phyloP scores from a whole-genome alignment of 2,797 vertebrate genomes.

The Antennarius maculatus region DNA sequence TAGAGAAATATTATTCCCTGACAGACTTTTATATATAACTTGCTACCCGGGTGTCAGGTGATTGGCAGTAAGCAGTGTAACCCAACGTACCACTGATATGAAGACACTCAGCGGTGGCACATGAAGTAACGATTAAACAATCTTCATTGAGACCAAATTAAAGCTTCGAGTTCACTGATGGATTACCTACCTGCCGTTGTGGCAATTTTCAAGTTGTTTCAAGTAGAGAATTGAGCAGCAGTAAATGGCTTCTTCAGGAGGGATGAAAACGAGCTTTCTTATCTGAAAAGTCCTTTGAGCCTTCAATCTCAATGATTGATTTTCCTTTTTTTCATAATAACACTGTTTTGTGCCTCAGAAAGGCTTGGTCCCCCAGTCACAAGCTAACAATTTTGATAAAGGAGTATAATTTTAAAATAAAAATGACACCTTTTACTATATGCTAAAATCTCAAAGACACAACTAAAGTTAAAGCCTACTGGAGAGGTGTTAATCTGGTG shows the following conservation, averaged over 20 bases:
- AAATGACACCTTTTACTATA: no score
- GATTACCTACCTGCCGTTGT: slow-evolving; percentile 49
- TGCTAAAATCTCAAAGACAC: no score
- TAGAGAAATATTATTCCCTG: slow-evolving; percentile 15
- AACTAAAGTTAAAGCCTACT: no score
- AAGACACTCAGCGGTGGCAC: slow-evolving; percentile 52
- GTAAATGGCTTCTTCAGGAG: slow-evolving; percentile 42
- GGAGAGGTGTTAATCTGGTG: no score
- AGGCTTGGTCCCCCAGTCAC: neutral
- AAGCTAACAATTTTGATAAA: neutral
- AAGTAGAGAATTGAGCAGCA: slow-evolving; percentile 48
- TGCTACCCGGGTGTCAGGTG: slow-evolving; percentile 41
- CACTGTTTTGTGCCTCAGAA: no score
- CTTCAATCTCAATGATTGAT: slow-evolving; percentile 38
- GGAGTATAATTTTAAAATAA: no score
- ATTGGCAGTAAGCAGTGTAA: slow-evolving; percentile 50
- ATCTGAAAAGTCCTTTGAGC: slow-evolving; percentile 33
- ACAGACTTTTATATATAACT: slow-evolving; percentile 3
- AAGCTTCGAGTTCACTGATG: slow-evolving; percentile 57
- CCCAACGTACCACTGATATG: slow-evolving; percentile 45
- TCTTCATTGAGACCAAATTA: slow-evolving; percentile 62
- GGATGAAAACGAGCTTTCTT: slow-evolving; percentile 35
- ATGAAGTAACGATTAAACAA: slow-evolving; percentile 63
- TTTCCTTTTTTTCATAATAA: no score
- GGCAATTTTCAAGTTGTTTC: slow-evolving; percentile 53